Percentiles rank a stretch among this genome's conserved stretches.
Conservation (phyloP, 1,140 invertebrate genomes). For the Choristoneura fumiferana region DNA sequence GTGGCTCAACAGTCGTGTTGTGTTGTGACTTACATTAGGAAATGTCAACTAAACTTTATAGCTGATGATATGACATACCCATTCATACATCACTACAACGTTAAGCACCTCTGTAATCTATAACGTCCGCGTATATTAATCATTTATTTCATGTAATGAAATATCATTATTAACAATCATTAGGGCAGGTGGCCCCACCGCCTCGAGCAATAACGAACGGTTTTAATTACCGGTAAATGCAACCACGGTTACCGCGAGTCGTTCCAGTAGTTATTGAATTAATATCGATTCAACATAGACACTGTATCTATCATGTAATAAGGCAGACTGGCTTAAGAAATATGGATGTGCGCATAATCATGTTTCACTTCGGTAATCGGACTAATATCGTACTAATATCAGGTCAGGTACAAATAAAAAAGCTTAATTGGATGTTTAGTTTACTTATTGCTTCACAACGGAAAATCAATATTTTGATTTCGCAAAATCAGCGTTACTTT, state of each 20-base stretch:
- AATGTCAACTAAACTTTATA: too few species aligned
- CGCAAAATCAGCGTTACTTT: too few species aligned
- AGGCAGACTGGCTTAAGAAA: neutral
- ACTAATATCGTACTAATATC: too few species aligned
- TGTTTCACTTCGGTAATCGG: too few species aligned
- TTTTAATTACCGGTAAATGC: constrained; percentile 10
- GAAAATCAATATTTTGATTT: too few species aligned
- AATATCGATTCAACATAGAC: neutral
- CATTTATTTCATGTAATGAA: neutral
- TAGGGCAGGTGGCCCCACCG: constrained; percentile 4
- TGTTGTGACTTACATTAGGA: too few species aligned
- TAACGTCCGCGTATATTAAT: neutral
- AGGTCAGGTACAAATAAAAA: neutral
- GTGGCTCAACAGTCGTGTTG: too few species aligned
- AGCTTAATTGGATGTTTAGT: neutral
- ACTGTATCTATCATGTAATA: too few species aligned
- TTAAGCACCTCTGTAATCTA: neutral
- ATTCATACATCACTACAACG: too few species aligned
- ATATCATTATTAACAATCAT: neutral
- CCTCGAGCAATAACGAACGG: neutral
- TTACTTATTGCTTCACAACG: too few species aligned
- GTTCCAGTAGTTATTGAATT: constrained; percentile 5
- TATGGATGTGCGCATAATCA: neutral
- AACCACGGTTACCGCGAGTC: neutral
- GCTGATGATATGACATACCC: too few species aligned